phyloP scores from a whole-genome alignment of 2,113 vertebrate species.

The Salvelinus sp. region DNA sequence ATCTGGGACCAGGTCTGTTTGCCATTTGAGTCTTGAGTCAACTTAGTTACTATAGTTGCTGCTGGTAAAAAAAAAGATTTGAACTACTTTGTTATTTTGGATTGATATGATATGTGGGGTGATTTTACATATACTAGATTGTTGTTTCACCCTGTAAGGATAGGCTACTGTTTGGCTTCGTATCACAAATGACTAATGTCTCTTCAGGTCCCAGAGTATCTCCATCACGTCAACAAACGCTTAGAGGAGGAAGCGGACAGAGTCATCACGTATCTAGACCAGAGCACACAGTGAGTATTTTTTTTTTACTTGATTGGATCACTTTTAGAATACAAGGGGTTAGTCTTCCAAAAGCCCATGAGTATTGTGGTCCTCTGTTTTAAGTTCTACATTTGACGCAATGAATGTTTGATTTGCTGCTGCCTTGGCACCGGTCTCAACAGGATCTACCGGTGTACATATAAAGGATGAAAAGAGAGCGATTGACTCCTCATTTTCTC shows the following conservation, averaged over 20 bases:
- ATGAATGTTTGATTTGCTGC: too few relatives aligned
- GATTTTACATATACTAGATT: neutral
- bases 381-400: neutral
- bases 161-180: neutral
- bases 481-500: slow-evolving; percentile 2
- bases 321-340: too few relatives aligned
- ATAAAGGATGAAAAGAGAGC: neutral
- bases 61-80: neutral
- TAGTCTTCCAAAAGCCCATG: neutral
- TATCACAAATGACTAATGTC: slow-evolving; percentile 9
- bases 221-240: slow-evolving; percentile 97
- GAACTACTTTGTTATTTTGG: neutral
- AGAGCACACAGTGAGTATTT: slow-evolving; percentile 96
- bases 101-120: neutral
- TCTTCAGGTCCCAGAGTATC: slow-evolving; percentile 94
- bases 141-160: neutral
- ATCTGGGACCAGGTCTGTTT: too few relatives aligned
- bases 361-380: neutral
- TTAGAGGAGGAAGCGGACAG: slow-evolving; percentile 97
- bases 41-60: neutral
- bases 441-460: too few relatives aligned
- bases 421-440: too few relatives aligned
- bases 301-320: neutral
- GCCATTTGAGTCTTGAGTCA: too few relatives aligned
- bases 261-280: slow-evolving; percentile 98